Evolutionary conservation across 2,113 vertebrate genomes (phyloP), one percentile per base, ranked within the genome.

Genomic region (Piprites chloris): DNA sequence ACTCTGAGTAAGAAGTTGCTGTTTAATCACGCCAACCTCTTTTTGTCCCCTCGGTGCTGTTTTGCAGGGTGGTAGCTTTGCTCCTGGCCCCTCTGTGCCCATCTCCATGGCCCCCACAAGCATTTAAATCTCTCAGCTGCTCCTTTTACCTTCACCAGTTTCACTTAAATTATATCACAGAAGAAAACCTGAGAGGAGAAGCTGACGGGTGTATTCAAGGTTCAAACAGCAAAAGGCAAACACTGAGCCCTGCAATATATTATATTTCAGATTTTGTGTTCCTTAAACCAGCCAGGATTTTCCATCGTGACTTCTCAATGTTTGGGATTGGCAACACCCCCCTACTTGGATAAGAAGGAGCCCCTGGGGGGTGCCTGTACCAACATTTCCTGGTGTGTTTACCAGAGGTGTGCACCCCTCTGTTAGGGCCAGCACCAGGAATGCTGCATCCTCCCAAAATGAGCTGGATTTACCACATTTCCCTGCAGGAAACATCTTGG

Each of bases 331-430:
- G 50, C 20, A 14, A 2, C 9, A 14, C 9, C 33, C 19, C 9
- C 15, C 22, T 44, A 0, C 32, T n/a, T 23, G 4, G 67, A 27
- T 4, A 26, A 0, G 20, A 22, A 32, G n/a, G 37, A 85, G 41
- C 10, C 52, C 6, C 11, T 32, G 21, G 26, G 35, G 35, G 23
- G 44, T 7, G n/a, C 41, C 55, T 62, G 10, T 0, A 32, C 9
- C 22, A 28, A 5, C 24, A 18, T 14, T 30, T 44, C 52, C 5
- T 1, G 30, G 24, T 20, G 32, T 7, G 5, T 41, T 77, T 14
- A 11, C 33, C 24, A 0, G 2, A 12, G 5, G 2, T 6, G 19
- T 6, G 7, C 14, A n/a, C 12, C 37, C 11, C 19, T 30, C 8
- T 21, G 49, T 30, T 9, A 24, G 42, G 61, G 65, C 26, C 55